Evolutionary conservation across 2,888 invertebrate species (phyloP), one percentile per base, ranked within the genome.

Genomic region (Taphrorychus bicolor): DNA sequence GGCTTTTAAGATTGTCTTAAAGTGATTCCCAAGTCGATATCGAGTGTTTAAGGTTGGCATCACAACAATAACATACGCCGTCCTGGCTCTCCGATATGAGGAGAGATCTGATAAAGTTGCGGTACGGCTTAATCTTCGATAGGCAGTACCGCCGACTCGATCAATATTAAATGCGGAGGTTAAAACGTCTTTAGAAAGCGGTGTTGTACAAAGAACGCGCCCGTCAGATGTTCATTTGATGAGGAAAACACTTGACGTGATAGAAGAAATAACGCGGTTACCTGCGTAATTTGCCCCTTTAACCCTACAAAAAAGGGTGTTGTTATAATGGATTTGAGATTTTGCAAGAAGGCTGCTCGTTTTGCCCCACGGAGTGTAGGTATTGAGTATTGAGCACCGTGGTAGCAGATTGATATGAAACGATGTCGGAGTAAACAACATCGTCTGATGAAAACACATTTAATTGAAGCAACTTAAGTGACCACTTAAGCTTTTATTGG

Each of bases 151-250:
- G 56, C 60, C 65, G 69, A 69, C 52, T 71, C 73, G 71, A 74
- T 74, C 73, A 69, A 65, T 71, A 71, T 69, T 69, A 72, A 73
- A 73, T 72, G 72, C 72, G 71, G 70, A 73, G 71, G 76, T 77
- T 79, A 79, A 80, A 80, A 80, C 79, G 79, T 78, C 79, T 79
- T 78, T 81, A 80, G 79, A 81, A 81, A 80, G 61, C 61, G 70
- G 70, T 66, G 60, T 23, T 70, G 59, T 60, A 63, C 58, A 62
- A 70, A 67, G 71, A 69, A 60, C 62, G 70, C 71, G 71, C 71
- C 68, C 65, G 62, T 71, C 67, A 64, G 63, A 65, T 67, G 57
- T 62, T 66, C 62, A 66, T 66, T 72, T 49, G 70, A 72, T 69
- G 72, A 71, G 71, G 61, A 61, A 61, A 57, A 58, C 57, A 58